Evolutionary conservation across 2,888 invertebrate species (phyloP).

Genomic region (Drosophila suboccidentalis): DNA sequence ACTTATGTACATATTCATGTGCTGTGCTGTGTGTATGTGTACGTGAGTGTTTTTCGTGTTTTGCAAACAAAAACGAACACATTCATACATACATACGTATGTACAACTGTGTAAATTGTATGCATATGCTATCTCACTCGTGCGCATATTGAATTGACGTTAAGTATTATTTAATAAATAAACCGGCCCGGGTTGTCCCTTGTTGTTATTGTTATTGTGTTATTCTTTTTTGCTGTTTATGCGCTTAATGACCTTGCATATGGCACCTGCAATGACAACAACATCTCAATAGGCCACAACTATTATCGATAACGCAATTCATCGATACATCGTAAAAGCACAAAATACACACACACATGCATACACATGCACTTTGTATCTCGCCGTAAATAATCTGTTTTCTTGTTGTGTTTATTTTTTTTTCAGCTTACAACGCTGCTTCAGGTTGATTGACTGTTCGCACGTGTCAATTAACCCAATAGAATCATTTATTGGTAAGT

Average conservation of each 20-base stretch:
- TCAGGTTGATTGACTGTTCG: constrained; percentile 42
- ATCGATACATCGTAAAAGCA: constrained; percentile 35
- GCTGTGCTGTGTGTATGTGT: constrained; percentile 11
- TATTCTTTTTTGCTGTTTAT: constrained; percentile 32
- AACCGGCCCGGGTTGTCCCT: constrained; percentile 33
- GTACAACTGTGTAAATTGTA: constrained; percentile 27
- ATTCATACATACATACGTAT: constrained; percentile 1
- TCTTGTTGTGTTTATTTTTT: constrained; percentile 4
- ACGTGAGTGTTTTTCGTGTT: constrained; percentile 32
- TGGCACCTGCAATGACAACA: constrained; percentile 44
- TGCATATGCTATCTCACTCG: constrained; percentile 40
- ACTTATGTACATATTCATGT: constrained; percentile 14
- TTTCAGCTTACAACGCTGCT: constrained; percentile 26
- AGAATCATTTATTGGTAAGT: constrained; percentile 42
- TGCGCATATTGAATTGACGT: constrained; percentile 32
- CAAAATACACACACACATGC: not conserved
- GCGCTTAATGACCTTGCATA: constrained; percentile 46
- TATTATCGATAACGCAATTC: constrained; percentile 35
- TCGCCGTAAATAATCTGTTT: constrained; percentile 1
- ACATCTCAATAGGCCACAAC: not conserved
- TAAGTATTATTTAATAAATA: constrained; percentile 62
- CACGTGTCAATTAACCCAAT: constrained; percentile 50
- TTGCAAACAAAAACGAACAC: constrained; percentile 43
- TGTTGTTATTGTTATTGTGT: constrained; percentile 27
- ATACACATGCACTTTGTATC: not conserved